Conservation (phyloP, 2,113 vertebrate genomes). For the Pteruthius melanotis region DNA sequence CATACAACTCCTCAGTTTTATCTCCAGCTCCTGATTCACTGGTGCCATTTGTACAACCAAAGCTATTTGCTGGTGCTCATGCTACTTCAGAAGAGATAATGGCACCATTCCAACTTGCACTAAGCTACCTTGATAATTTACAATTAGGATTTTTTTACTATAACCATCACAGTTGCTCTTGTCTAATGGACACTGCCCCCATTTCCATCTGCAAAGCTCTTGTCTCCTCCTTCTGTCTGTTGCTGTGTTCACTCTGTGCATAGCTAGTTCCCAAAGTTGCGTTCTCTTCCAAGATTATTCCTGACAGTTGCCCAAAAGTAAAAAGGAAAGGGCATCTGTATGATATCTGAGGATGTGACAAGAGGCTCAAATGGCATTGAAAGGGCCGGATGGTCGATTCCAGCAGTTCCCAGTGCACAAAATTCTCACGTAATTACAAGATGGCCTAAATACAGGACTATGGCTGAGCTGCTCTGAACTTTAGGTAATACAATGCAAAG, state of each 20-base stretch:
- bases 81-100: not conserved
- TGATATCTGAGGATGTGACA: conserved; percentile 63
- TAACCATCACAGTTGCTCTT: not conserved
- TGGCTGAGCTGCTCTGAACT: conserved; percentile 5
- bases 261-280: not conserved
- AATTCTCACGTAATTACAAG: conserved; percentile 42
- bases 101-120: not conserved
- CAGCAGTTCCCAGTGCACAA: conserved; percentile 31
- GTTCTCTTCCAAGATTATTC: conserved; percentile 15
- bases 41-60: not conserved
- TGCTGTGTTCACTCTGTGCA: not conserved
- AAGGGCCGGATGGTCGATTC: conserved; percentile 19
- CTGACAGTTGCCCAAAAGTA: conserved; percentile 50
- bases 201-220: not conserved
- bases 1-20: not conserved
- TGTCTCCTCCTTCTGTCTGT: not conserved
- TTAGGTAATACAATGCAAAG: conserved; percentile 24
- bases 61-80: not conserved
- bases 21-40: not conserved
- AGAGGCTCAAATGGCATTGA: conserved; percentile 28
- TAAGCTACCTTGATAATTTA: not conserved
- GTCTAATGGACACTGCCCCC: not conserved
- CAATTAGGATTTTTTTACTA: not conserved
- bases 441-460: conserved; percentile 47
- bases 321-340: conserved; percentile 35